Evolutionary conservation across 2,888 invertebrate genomes (phyloP), one percentile per base, ranked within the genome.

Genomic region (Polydesmus complanatus): DNA sequence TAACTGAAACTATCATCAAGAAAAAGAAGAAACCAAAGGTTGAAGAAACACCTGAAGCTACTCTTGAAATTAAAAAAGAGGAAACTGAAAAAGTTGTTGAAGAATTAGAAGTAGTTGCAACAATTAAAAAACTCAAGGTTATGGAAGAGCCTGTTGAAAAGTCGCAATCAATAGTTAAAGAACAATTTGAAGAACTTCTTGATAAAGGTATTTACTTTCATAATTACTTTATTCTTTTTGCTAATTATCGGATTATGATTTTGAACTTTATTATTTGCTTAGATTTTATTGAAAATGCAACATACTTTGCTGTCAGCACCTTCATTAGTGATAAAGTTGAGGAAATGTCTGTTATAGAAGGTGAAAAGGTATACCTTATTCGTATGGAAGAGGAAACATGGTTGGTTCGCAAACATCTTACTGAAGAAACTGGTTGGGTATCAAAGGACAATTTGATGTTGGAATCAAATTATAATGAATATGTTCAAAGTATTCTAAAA

Each of bases 361-460:
- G 92, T 65, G 92, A 93, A 78, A 82, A 84, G 67, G 84, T 93
- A 5, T 88, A 87, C 68, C 84, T 93, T 37, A 75, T 88, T 62
- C 87, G 88, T 75, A 85, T 85, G 58, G 85, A 86, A 56, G 88
- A 88, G 72, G 92, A 92, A 71, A 92, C 92, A 91, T 93, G 92
- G 91, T 88, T 86, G 70, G 88, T 93, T 0, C 84, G 83, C 68
- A 93, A 93, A 73, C 84, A 88, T 72, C 77, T 91, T 26, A 91
- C 91, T 0, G 86, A 89, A 72, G 91, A 93, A 75, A 88, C 86
- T 68, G 93, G 93, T 63, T 91, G 89, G 86, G 91, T 92, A n/a
- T 92, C 92, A 19, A 88, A 91, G 0, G 86, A 88, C 71, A 86
- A 88, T 70, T 78, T 93, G 2, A 85, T 90, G 80, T 86, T 88